Conservation (phyloP, 2,888 invertebrate species). For the Nomada goodeniana region DNA sequence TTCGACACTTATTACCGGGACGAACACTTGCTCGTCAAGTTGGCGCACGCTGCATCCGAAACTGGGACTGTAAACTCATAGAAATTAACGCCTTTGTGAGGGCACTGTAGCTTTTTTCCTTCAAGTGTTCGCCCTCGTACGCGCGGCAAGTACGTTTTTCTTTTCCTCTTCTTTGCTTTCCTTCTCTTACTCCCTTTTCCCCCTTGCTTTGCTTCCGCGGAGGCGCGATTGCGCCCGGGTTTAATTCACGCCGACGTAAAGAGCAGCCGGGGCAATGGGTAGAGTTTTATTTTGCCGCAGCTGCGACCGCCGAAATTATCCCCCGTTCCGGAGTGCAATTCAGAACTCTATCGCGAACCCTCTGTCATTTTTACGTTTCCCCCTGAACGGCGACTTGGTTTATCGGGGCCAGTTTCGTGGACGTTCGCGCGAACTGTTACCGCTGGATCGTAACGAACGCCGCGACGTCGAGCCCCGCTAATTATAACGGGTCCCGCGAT, state of each 20-base stretch:
- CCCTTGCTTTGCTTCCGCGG: background rate
- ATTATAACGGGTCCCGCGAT: background rate
- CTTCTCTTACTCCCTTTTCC: background rate
- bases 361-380: background rate
- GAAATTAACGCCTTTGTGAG: constrained; percentile 44
- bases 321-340: constrained; percentile 11
- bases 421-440: background rate
- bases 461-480: background rate
- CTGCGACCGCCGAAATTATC: constrained; percentile 29
- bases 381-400: background rate
- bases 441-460: too few relatives aligned
- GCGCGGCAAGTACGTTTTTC: background rate
- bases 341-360: background rate
- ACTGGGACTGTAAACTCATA: constrained; percentile 19
- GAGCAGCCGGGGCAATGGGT: background rate
- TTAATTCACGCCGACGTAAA: constrained; percentile 20
- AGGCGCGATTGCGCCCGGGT: constrained; percentile 8
- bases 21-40: background rate
- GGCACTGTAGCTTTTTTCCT: constrained; percentile 10
- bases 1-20: background rate
- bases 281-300: constrained; percentile 30
- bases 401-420: background rate
- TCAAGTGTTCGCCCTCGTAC: background rate
- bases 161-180: background rate
- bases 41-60: constrained; percentile 24